Base-by-base conservation (phyloP, 2,888 invertebrate species). In the Sarcophaga caerulescens region DNA sequence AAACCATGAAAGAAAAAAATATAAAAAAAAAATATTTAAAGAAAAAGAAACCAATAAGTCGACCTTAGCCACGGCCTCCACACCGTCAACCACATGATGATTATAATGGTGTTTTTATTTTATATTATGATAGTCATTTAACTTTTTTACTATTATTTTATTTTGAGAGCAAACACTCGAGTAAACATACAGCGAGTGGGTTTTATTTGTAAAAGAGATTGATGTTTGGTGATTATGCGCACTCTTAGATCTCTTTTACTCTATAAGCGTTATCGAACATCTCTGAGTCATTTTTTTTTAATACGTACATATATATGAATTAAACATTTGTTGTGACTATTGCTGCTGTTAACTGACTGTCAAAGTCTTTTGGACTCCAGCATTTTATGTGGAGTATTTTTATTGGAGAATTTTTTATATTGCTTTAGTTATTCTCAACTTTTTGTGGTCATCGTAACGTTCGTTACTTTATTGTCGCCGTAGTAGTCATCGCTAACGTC, bases 1-100 rank as follows among this genome's bases (percentile, higher is more conserved):
- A 23, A 74, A 70, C 77, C 47, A 76, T 52, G 17, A 60, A 23
- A 69, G 23, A 44, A 6, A 10, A 65, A 69, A 59, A 77, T 17
- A 52, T 21, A 65, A 47, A 47, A 80, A 77, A 80, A 77, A 52
- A 4, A 47, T 44, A n/a, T 63, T 17, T 17, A 2, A 35, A 25
- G 63, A 57, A 68, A 75, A 65, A 44, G 45, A 81, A 59, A 23
- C 60, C 75, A 79, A 78, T 78, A 84, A 74, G 73, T 70, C 78
- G 84, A 86, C 86, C 86, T 86, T 86, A 86, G 77, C 69, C 86
- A 78, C 84, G 81, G 84, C 81, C 84, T 86, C 81, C 66, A 86
- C 70, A 66, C 45, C 68, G 65, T 70, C 80, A 81, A 84, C 60
- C 75, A 84, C 70, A 84, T 74, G 77, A 74, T 62, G 68, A 35